These are phyloP conservation scores for Stichodactyla mertensii DNA, from an alignment of 64 coral and sea anemone genomes.

Conservation along the genomic window DNA sequence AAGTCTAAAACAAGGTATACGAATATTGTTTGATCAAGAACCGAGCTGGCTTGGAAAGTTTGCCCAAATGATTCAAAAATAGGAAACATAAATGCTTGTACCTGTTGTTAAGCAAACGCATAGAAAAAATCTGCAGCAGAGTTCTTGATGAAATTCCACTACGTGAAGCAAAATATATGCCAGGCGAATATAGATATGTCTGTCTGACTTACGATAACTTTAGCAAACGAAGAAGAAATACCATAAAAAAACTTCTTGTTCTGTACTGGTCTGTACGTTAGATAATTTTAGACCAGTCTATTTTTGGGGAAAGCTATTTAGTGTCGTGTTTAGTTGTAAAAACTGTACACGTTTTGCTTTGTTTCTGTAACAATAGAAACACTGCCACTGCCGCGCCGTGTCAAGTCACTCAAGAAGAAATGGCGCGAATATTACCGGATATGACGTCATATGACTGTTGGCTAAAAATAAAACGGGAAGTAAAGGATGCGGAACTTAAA, in stretches of 20 bases:
- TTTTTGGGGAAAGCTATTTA: background rate
- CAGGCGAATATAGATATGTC: background rate
- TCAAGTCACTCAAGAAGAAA: background rate
- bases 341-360: background rate
- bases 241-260: no score
- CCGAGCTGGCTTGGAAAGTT: no score
- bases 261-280: background rate
- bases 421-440: background rate
- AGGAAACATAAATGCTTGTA: background rate
- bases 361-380: background rate
- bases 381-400: background rate
- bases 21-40: no score
- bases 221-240: no score
- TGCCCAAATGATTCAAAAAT: background rate
- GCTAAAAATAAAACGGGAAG: background rate
- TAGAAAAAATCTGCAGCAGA: background rate
- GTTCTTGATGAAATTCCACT: background rate
- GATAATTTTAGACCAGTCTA: background rate
- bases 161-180: background rate
- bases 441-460: background rate
- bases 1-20: no score
- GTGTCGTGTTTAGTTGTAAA: background rate
- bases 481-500: background rate
- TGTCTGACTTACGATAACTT: no score
- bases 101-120: background rate